These are phyloP conservation scores for Leptopilina clavipes DNA, from an alignment of 1,140 invertebrate species.

Conservation along the genomic window DNA sequence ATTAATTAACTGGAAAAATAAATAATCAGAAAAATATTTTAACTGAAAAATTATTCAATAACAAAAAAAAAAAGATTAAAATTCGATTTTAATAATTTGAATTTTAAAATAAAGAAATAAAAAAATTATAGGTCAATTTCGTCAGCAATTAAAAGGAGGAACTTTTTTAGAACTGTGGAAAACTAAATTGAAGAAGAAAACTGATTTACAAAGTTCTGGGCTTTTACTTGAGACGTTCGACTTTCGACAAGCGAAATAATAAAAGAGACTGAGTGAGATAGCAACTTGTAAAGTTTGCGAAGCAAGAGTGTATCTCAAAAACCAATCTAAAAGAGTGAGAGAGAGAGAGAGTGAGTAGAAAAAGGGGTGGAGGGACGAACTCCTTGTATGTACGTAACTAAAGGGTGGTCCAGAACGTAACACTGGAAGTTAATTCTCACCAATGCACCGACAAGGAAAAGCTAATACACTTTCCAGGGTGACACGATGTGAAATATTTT, in stretches of 20 bases:
- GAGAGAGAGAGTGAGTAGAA: too few relatives aligned
- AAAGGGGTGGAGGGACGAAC: neutral
- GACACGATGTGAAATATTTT: too few relatives aligned
- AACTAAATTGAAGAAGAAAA: neutral
- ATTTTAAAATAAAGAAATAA: too few relatives aligned
- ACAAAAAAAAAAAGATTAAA: too few relatives aligned
- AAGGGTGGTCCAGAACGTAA: neutral
- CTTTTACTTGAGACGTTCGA: conserved; percentile 8
- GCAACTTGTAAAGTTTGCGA: conserved; percentile 6
- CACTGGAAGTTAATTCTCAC: conserved; percentile 4
- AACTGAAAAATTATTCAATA: too few relatives aligned
- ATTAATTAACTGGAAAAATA: too few relatives aligned
- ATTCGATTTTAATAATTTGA: too few relatives aligned
- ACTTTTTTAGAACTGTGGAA: neutral
- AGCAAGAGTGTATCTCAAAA: conserved; percentile 7
- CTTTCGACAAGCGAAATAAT: conserved; percentile 28
- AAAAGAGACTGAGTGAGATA: conserved; percentile 17
- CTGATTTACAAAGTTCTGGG: conserved; percentile 15
- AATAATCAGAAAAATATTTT: too few relatives aligned
- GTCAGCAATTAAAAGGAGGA: too few relatives aligned
- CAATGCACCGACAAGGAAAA: neutral
- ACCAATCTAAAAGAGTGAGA: conserved; percentile 6
- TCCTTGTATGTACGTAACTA: neutral
- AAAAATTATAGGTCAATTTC: too few relatives aligned
- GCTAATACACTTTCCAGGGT: too few relatives aligned